These are phyloP conservation scores for Drosophila cognata DNA, from an alignment of 2,888 invertebrate genomes.

Conservation along the genomic window DNA sequence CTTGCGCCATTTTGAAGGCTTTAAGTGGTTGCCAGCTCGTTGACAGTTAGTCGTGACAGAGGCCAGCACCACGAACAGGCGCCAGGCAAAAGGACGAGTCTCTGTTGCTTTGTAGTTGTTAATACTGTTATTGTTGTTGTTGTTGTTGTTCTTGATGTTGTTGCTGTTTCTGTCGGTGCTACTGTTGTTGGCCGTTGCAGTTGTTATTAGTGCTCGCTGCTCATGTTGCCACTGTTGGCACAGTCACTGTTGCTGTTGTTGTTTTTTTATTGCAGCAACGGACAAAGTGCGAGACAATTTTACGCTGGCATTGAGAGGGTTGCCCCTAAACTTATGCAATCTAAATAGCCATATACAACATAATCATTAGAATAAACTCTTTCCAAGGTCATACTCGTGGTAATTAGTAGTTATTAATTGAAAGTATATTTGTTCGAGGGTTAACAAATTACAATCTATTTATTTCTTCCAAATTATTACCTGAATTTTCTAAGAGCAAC, in stretches of 20 bases:
- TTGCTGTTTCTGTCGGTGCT: conserved; percentile 22
- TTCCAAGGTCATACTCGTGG: neutral
- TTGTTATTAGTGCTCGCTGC: conserved; percentile 72
- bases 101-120: conserved; percentile 21
- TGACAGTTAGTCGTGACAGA: conserved; percentile 78
- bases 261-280: conserved; percentile 65
- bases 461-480: neutral
- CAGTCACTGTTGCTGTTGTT: conserved; percentile 30
- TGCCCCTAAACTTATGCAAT: neutral
- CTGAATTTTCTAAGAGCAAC: neutral
- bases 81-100: conserved; percentile 38
- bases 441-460: neutral
- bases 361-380: neutral
- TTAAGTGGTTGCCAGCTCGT: conserved; percentile 82
- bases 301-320: conserved; percentile 53
- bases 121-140: conserved; percentile 11
- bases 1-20: conserved; percentile 81
- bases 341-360: neutral
- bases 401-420: neutral
- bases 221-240: conserved; percentile 49
- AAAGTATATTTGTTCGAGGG: neutral
- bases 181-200: conserved; percentile 61
- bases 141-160: conserved; percentile 15
- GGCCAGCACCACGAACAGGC: conserved; percentile 34
- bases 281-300: conserved; percentile 54